Evolutionary conservation across 1,140 invertebrate species (phyloP).

Genomic region (Littorina saxatilis): DNA sequence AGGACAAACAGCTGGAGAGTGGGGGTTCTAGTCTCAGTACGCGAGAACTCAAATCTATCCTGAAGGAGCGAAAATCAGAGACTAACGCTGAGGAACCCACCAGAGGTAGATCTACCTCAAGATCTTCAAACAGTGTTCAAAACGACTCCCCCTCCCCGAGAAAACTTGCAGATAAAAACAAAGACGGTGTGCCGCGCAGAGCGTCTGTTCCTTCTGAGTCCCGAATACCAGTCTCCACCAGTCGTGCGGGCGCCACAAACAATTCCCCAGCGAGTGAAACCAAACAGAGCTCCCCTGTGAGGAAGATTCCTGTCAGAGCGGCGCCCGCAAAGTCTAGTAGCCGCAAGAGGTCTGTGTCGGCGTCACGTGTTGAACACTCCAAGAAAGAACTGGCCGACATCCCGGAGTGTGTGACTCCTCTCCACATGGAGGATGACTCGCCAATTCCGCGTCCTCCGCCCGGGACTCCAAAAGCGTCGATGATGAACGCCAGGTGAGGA

Average conservation of each 20-base stretch:
- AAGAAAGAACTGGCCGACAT: constrained; percentile 37
- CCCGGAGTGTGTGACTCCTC: constrained; percentile 45
- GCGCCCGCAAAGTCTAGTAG: constrained; percentile 2
- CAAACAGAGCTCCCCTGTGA: constrained; percentile 21
- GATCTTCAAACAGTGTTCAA: not conserved
- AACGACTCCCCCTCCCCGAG: not conserved
- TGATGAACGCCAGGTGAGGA: constrained; percentile 62
- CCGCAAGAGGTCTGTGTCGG: constrained; percentile 55
- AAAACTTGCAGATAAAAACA: not conserved
- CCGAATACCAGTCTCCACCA: constrained; percentile 13
- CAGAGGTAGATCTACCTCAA: constrained; percentile 32
- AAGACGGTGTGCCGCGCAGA: not conserved
- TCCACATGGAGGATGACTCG: constrained; percentile 45
- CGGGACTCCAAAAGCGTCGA: constrained; percentile 57
- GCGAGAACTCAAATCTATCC: constrained; percentile 43
- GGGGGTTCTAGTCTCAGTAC: not conserved
- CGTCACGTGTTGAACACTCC: constrained; percentile 50
- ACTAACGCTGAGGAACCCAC: not conserved
- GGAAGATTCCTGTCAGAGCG: constrained; percentile 32
- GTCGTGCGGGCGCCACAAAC: constrained; percentile 34
- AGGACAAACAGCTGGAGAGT: constrained; percentile 41
- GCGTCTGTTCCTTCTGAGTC: not conserved
- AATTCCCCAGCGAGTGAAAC: constrained; percentile 29
- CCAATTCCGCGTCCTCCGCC: constrained; percentile 57
- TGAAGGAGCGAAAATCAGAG: constrained; percentile 42